These are phyloP conservation scores for Stichopus horrens DNA, from an alignment of 53 echinoderm and acorn worm genomes.

Conservation along the genomic window DNA sequence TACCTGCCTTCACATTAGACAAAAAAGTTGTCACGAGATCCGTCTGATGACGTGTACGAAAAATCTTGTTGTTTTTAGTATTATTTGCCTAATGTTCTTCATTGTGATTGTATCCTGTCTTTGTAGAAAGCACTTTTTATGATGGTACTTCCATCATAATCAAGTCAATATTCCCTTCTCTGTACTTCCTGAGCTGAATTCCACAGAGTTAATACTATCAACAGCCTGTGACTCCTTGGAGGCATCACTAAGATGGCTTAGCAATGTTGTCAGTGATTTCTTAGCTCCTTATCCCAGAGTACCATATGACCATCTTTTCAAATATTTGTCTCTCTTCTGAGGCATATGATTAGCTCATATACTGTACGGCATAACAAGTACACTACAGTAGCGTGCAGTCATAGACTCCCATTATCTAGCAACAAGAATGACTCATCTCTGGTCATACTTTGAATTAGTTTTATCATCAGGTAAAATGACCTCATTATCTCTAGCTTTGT, in stretches of 20 bases:
- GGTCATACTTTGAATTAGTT: slow-evolving; percentile 20
- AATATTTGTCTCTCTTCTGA: slow-evolving; percentile 21
- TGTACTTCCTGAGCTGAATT: background rate
- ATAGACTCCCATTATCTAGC: background rate
- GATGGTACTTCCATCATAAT: no score
- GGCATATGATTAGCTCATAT: slow-evolving; percentile 12
- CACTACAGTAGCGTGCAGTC: background rate
- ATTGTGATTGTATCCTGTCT: no score
- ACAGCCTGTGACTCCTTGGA: no score
- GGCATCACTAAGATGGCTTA: no score
- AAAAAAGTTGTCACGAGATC: no score
- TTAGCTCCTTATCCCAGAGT: background rate
- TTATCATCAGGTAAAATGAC: background rate
- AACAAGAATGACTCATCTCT: slow-evolving; percentile 15
- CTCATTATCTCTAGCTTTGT: background rate
- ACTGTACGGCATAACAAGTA: background rate
- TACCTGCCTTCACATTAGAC: no score
- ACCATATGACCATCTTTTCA: slow-evolving; percentile 14
- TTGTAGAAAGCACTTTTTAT: no score
- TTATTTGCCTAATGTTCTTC: no score
- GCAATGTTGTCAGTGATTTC: no score
- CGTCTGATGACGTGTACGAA: no score
- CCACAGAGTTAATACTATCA: no score
- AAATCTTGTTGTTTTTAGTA: no score
- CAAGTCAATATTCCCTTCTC: background rate